These are phyloP conservation scores for Xenopus petersii DNA, from an alignment of 2,797 vertebrate genomes.

Conservation along the genomic window DNA sequence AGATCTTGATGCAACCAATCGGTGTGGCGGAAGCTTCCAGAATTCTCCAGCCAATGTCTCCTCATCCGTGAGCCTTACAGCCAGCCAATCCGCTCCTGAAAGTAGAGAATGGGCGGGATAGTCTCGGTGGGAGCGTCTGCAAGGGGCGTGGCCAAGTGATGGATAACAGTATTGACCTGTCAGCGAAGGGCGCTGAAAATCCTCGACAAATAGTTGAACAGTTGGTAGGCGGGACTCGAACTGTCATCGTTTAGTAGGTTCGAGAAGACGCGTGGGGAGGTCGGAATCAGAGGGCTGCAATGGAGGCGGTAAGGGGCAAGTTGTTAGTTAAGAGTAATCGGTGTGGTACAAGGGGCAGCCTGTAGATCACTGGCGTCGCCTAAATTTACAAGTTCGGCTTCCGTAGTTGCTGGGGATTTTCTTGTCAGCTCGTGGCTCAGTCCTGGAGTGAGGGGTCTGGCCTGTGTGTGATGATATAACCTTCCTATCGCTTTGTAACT, in stretches of 20 bases:
- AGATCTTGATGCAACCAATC: background rate
- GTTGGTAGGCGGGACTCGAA: constrained; percentile 39
- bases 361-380: too few species aligned
- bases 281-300: background rate
- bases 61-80: background rate
- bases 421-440: too few species aligned
- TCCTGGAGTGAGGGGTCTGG: too few species aligned
- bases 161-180: background rate
- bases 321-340: background rate
- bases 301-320: constrained; percentile 15
- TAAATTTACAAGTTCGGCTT: too few species aligned
- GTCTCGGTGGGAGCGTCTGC: too few species aligned
- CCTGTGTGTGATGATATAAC: too few species aligned
- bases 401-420: too few species aligned
- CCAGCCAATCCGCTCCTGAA: constrained; percentile 47
- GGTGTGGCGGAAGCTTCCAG: background rate
- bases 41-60: background rate
- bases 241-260: constrained; percentile 69
- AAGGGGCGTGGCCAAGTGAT: background rate
- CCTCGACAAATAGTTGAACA: constrained; percentile 9
- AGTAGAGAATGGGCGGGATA: constrained; percentile 30
- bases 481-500: too few species aligned
- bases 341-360: too few species aligned
- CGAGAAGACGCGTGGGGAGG: constrained; percentile 65
- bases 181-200: background rate